phyloP scores from a whole-genome alignment of 1,140 invertebrate genomes.

The Caenorhabditis latens region DNA sequence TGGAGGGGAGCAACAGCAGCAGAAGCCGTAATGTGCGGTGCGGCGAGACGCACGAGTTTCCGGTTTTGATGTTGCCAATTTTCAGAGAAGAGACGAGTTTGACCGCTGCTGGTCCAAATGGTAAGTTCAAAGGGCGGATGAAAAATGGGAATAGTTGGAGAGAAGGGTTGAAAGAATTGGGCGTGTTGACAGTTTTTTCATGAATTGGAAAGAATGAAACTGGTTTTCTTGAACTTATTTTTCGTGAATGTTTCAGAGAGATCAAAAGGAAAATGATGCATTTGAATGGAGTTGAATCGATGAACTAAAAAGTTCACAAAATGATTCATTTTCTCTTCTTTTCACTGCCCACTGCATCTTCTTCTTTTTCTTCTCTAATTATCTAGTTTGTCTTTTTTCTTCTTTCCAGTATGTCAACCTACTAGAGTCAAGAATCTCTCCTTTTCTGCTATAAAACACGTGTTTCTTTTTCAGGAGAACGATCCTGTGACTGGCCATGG shows the following conservation, averaged over 20 bases:
- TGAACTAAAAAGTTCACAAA: conserved; percentile 13
- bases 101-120: conserved; percentile 47
- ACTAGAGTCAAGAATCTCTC: background rate
- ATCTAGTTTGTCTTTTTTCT: background rate
- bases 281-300: too few species aligned
- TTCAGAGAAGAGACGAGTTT: conserved; percentile 53
- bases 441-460: background rate
- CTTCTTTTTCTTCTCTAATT: conserved; percentile 22
- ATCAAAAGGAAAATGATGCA: too few species aligned
- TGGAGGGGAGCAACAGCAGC: background rate
- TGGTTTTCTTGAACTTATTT: background rate
- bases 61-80: conserved; percentile 42
- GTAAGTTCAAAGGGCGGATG: conserved; percentile 7
- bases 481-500: conserved; percentile 63
- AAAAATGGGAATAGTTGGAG: background rate
- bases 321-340: background rate
- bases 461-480: conserved; percentile 43
- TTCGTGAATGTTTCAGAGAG: too few species aligned
- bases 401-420: background rate
- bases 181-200: background rate
- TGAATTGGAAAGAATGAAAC: background rate
- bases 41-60: conserved; percentile 17
- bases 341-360: background rate
- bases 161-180: background rate
- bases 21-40: conserved; percentile 44